These are phyloP conservation scores for Trogon surrucura DNA, from an alignment of 2,113 vertebrate species.

Conservation along the genomic window DNA sequence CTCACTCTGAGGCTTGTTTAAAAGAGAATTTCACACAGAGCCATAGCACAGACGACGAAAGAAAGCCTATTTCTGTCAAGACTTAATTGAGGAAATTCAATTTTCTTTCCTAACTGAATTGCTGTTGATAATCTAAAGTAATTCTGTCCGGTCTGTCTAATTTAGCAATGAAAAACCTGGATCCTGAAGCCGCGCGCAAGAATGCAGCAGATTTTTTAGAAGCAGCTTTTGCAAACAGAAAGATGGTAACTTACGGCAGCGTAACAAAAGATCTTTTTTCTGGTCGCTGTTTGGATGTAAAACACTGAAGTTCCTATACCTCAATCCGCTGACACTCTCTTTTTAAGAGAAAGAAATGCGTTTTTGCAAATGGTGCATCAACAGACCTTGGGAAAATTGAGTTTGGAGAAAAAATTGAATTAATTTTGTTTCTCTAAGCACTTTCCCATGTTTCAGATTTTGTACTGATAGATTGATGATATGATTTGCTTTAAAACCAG, in stretches of 20 bases:
- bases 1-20: background rate
- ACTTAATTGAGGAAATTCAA: constrained; percentile 65
- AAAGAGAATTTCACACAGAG: background rate
- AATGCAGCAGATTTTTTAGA: constrained; percentile 28
- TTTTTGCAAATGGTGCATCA: constrained; percentile 18
- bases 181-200: constrained; percentile 13
- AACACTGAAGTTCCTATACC: background rate
- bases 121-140: constrained; percentile 54
- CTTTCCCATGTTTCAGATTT: constrained; percentile 59
- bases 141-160: constrained; percentile 55
- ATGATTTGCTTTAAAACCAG: constrained; percentile 66
- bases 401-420: constrained; percentile 12
- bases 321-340: background rate
- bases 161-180: constrained; percentile 32
- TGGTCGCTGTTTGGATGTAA: background rate
- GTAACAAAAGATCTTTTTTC: background rate
- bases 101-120: constrained; percentile 56
- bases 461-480: constrained; percentile 58
- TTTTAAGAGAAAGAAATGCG: constrained; percentile 6
- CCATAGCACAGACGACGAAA: background rate
- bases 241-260: background rate
- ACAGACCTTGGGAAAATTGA: constrained; percentile 27
- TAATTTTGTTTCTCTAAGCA: constrained; percentile 40
- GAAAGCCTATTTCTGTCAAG: constrained; percentile 19
- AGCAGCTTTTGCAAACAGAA: constrained; percentile 25